phyloP scores from a whole-genome alignment of 2,888 invertebrate species.

The Hyles lineata region DNA sequence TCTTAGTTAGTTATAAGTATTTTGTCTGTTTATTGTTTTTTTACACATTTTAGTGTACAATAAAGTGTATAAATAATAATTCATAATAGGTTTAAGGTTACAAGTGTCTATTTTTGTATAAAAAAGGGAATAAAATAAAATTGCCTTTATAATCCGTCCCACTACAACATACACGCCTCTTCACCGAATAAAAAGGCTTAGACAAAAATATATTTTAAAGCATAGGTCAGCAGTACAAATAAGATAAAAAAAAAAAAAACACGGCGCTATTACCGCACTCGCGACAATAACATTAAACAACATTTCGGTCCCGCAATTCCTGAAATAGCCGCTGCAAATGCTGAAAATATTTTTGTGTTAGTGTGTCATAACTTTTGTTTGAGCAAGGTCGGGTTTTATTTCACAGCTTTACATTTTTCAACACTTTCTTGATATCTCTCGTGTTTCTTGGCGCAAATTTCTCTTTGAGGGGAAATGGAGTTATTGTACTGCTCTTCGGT shows the following conservation, averaged over 20 bases:
- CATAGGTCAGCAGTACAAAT: not conserved
- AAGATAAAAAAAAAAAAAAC: conserved; percentile 17
- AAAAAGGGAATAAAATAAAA: no score
- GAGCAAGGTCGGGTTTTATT: conserved; percentile 49
- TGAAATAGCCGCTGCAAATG: conserved; percentile 49
- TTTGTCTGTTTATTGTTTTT: no score
- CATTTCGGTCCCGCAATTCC: conserved; percentile 36
- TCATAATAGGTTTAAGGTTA: no score
- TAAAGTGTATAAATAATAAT: no score
- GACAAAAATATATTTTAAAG: no score
- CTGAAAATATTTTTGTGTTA: conserved; percentile 52
- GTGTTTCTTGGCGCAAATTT: not conserved
- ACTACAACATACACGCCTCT: no score
- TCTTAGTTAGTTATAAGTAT: no score
- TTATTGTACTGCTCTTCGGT: no score
- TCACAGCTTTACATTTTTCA: conserved; percentile 24
- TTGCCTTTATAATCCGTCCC: no score
- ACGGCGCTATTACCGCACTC: conserved; percentile 41
- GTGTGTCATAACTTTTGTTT: conserved; percentile 54
- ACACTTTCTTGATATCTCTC: not conserved
- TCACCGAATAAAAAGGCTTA: no score
- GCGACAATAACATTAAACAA: conserved; percentile 38
- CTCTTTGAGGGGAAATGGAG: not conserved
- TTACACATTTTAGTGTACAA: no score
- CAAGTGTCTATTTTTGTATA: no score